Evolutionary conservation across 2,113 vertebrate genomes (phyloP), one percentile per base, ranked within the genome.

Genomic region (Cathartes aura): DNA sequence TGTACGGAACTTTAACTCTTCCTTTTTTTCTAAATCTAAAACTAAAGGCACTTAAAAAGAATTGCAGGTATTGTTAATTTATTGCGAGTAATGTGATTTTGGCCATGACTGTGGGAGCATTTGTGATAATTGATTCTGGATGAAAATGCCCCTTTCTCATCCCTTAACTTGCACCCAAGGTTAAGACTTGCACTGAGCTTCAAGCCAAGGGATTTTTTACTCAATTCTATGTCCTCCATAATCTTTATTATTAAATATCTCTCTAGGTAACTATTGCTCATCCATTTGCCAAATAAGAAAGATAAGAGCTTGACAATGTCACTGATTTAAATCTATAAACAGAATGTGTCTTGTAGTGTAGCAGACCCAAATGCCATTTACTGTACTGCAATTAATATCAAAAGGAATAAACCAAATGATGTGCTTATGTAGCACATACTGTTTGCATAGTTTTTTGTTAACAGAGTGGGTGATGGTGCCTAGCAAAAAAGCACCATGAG

Each of bases 121-220:
- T 96, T 97, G 70, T 90, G 87, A 80, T 94, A 95, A 97, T 97
- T 96, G 92, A 82, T 94, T 96, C 92, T 95, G 93, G 70, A 93
- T 63, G 90, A 94, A 94, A 96, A 94, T 85, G 62, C 34, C 30
- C 89, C 64, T 95, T 90, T 97, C 78, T 95, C 42, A 82, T 95
- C 19, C 70, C 40, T 95, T 91, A 94, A 85, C 90, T 96, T 94
- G 72, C 56, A 59, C 93, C 52, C 60, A 89, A 74, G 73, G 87
- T 93, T 97, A 95, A 91, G 89, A 87, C 38, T 95, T 89, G 34
- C 53, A 26, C 56, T 72, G 58, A 94, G 74, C 21, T 95, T 43
- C 74, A 87, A 87, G 87, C 78, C 90, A 96, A 91, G 43, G 82
- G 22, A 50, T 75, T 56, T 90, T 90, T 91, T 90, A 62, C 66